Evolutionary conservation across 2,888 invertebrate genomes (phyloP).

Genomic region (Eristalinus sepulchralis): DNA sequence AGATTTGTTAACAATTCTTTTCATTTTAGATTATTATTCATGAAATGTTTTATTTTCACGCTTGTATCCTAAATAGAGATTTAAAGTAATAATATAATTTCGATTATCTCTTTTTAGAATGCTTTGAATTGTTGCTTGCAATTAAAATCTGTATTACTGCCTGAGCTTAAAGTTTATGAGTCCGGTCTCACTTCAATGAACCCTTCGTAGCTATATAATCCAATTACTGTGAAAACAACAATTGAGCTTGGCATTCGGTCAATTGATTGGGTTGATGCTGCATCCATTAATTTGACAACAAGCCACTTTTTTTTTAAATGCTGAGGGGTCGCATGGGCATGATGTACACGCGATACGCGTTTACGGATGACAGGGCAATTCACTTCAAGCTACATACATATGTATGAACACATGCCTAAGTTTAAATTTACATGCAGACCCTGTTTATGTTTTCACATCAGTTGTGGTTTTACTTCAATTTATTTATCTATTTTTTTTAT

Average conservation of each 20-base stretch:
- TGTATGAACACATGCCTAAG: too few species aligned
- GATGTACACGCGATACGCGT: slow-evolving; percentile 66
- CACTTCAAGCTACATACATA: neutral
- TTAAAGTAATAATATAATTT: neutral
- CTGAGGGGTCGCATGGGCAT: slow-evolving; percentile 35
- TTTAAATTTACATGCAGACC: slow-evolving; percentile 24
- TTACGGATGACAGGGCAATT: slow-evolving; percentile 53
- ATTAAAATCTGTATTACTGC: slow-evolving; percentile 47
- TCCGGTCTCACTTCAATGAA: slow-evolving; percentile 69
- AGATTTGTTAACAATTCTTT: too few species aligned
- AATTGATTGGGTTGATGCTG: slow-evolving; percentile 70
- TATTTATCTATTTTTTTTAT: slow-evolving; percentile 27
- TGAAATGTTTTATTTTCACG: slow-evolving; percentile 8
- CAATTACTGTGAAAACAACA: slow-evolving; percentile 61
- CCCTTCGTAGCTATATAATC: slow-evolving; percentile 67
- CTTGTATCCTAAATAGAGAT: neutral
- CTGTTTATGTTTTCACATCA: slow-evolving; percentile 25
- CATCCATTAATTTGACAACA: slow-evolving; percentile 65
- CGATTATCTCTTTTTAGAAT: neutral
- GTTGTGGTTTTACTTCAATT: slow-evolving; percentile 55
- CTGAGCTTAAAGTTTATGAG: slow-evolving; percentile 61
- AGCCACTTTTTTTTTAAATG: slow-evolving; percentile 40
- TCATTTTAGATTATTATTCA: too few species aligned
- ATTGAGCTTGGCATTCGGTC: slow-evolving; percentile 68
- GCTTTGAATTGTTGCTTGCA: slow-evolving; percentile 4